Evolutionary conservation across 2,888 invertebrate genomes (phyloP).

Genomic region (Xestia sexstrigata): DNA sequence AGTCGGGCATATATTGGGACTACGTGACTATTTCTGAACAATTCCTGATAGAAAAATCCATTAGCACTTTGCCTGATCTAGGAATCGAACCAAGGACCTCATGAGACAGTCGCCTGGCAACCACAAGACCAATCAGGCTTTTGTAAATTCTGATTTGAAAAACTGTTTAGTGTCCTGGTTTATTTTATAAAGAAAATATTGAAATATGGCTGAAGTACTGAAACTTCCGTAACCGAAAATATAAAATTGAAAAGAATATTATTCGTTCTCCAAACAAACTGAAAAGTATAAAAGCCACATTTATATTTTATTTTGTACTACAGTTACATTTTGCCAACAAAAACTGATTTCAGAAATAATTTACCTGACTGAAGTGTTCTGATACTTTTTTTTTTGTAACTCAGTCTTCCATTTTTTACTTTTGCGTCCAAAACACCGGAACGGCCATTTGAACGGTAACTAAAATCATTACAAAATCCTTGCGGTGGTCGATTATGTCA

Average conservation of each 20-base stretch:
- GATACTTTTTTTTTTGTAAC: neutral
- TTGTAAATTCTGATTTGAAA: neutral
- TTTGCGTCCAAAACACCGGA: neutral
- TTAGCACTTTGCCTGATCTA: neutral
- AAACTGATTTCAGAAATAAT: neutral
- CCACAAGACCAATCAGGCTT: neutral
- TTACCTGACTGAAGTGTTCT: neutral
- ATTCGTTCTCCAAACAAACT: neutral
- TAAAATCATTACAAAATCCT: slow-evolving; percentile 11
- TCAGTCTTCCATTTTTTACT: neutral
- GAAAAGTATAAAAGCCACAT: neutral
- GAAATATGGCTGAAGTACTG: neutral
- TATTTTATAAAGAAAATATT: neutral
- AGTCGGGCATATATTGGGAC: neutral
- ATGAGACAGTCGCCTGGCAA: neutral
- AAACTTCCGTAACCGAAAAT: neutral
- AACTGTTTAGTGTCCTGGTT: neutral
- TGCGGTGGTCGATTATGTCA: neutral
- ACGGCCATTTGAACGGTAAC: slow-evolving; percentile 12
- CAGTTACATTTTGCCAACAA: slow-evolving; percentile 3
- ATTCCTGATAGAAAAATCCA: neutral
- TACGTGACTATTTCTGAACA: neutral
- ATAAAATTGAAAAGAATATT: neutral
- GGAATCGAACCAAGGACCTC: neutral
- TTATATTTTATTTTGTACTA: slow-evolving; percentile 18